Conservation (phyloP, 2,888 invertebrate species). For the Acholoe squamosa region DNA sequence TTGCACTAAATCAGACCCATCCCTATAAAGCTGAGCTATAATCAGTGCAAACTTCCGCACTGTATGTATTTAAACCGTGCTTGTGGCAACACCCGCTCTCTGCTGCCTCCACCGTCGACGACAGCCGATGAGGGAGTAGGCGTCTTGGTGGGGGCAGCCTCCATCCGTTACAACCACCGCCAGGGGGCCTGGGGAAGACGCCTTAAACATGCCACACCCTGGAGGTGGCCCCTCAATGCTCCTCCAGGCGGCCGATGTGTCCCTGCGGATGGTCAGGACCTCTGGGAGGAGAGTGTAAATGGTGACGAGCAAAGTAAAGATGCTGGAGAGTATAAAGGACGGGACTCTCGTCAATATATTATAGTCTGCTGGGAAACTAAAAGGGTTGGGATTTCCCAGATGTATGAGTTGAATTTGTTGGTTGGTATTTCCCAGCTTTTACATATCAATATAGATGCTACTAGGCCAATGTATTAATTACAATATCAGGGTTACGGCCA, state of each 20-base stretch:
- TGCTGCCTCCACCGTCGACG: background rate
- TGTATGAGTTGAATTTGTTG: no score
- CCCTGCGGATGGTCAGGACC: background rate
- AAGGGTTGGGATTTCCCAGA: background rate
- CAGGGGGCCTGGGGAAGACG: background rate
- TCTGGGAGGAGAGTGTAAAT: conserved; percentile 19
- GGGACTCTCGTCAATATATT: conserved; percentile 4
- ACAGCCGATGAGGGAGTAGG: conserved; percentile 7
- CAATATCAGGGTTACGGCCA: no score
- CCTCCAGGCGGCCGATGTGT: conserved; percentile 1
- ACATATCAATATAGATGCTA: no score
- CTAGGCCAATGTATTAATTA: no score
- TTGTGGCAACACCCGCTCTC: background rate
- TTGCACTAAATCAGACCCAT: no score
- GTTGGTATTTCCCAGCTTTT: no score
- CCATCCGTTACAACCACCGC: background rate
- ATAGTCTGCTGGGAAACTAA: background rate
- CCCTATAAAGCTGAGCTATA: background rate
- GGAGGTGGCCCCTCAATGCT: background rate
- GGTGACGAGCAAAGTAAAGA: background rate
- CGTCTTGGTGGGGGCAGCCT: background rate
- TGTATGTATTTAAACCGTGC: background rate
- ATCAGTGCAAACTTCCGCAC: conserved; percentile 6
- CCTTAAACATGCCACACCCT: conserved; percentile 8
- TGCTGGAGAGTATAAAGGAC: background rate